A percentile compares a stretch with the other conserved stretches of the same genome.
phyloP scores from a whole-genome alignment of 2,888 invertebrate species.

The Carcina quercana region DNA sequence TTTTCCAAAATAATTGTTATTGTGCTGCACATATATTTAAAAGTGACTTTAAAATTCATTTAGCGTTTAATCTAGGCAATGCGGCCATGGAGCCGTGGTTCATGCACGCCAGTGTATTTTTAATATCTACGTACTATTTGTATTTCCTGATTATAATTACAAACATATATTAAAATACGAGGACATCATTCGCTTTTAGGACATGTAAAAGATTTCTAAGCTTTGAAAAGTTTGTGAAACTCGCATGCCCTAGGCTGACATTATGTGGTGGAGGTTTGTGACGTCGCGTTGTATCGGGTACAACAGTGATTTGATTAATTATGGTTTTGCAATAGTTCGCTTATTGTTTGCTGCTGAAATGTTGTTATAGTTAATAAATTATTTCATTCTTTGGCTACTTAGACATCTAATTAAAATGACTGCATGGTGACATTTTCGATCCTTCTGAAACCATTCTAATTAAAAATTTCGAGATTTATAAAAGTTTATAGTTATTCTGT shows the following conservation, averaged over 20 bases:
- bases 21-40: too few species aligned
- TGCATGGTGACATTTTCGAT: constrained; percentile 57
- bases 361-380: constrained; percentile 46
- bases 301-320: constrained; percentile 25
- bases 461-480: too few species aligned
- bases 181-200: constrained; percentile 37
- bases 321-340: constrained; percentile 55
- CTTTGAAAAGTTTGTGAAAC: constrained; percentile 36
- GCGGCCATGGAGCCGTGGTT: constrained; percentile 1
- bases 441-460: too few species aligned
- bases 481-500: too few species aligned
- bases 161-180: too few species aligned
- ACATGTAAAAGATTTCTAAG: constrained; percentile 18
- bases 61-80: not conserved
- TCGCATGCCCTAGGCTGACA: constrained; percentile 57
- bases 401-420: constrained; percentile 34
- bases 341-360: constrained; percentile 61
- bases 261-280: constrained; percentile 60
- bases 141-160: too few species aligned
- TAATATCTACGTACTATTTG: constrained; percentile 31
- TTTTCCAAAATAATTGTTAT: too few species aligned
- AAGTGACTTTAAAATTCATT: too few species aligned
- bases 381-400: constrained; percentile 51
- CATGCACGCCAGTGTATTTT: constrained; percentile 9
- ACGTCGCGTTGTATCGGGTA: constrained; percentile 40